These are phyloP conservation scores for Aelia acuminata DNA, from an alignment of 2,888 invertebrate genomes.

Conservation along the genomic window DNA sequence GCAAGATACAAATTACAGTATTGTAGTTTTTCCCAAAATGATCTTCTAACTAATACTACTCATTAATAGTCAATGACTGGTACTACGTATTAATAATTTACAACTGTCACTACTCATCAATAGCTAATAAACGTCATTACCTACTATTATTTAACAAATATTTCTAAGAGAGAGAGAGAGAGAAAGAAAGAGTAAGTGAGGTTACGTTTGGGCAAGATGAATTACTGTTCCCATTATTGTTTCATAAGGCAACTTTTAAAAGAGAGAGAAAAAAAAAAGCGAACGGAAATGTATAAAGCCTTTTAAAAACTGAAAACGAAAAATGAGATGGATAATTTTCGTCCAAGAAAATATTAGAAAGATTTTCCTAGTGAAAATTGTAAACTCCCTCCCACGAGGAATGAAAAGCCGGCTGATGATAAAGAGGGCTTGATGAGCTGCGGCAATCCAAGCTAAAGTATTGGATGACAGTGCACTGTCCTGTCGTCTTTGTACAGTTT, in stretches of 20 bases:
- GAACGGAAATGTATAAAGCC: not conserved
- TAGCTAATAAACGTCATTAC: too few relatives aligned
- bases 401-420: slow-evolving; percentile 44
- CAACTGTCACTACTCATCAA: too few relatives aligned
- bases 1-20: too few relatives aligned
- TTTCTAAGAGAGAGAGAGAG: too few relatives aligned
- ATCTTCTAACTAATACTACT: too few relatives aligned
- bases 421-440: slow-evolving; percentile 1
- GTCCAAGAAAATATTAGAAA: slow-evolving; percentile 19
- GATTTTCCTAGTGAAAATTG: slow-evolving; percentile 30
- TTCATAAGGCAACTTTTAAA: not conserved
- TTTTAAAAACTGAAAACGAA: not conserved
- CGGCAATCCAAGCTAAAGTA: not conserved
- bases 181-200: too few relatives aligned
- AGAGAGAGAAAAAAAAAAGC: not conserved
- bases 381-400: not conserved
- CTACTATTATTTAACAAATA: too few relatives aligned
- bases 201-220: not conserved
- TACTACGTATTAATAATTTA: too few relatives aligned
- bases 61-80: too few relatives aligned
- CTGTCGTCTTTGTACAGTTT: not conserved
- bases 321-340: slow-evolving; percentile 17
- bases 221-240: not conserved
- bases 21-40: too few relatives aligned
- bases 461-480: not conserved